These are phyloP conservation scores for Parotocinclus haroldoi DNA, from an alignment of 2,797 vertebrate genomes.

Conservation along the genomic window DNA sequence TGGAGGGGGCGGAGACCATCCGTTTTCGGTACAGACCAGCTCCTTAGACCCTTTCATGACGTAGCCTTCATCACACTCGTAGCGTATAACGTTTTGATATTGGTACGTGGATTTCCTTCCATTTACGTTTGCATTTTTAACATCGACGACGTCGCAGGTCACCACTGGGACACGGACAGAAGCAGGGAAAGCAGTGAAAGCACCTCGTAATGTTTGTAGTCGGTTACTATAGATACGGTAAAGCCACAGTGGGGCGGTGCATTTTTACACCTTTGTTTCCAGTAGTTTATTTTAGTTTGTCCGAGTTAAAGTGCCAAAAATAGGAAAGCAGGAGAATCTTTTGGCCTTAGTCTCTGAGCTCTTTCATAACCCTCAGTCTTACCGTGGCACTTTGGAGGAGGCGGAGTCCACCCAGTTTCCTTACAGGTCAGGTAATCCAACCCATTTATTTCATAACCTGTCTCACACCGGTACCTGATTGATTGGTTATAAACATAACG, in stretches of 20 bases:
- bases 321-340: too few relatives aligned
- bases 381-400: constrained; percentile 8
- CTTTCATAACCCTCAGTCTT: too few relatives aligned
- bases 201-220: too few relatives aligned
- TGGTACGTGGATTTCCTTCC: not conserved
- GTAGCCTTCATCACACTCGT: not conserved
- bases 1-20: too few relatives aligned
- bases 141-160: not conserved
- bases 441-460: constrained; percentile 4
- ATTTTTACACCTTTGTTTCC: too few relatives aligned
- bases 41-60: not conserved
- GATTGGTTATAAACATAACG: not conserved
- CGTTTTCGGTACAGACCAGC: not conserved
- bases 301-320: constrained; percentile 19
- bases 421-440: not conserved
- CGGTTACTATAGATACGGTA: too few relatives aligned
- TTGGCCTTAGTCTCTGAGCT: too few relatives aligned
- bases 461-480: not conserved
- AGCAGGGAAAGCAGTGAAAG: not conserved
- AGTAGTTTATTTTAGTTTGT: not conserved
- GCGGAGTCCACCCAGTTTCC: constrained; percentile 18
- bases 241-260: too few relatives aligned
- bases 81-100: not conserved
- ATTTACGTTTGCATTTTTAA: not conserved
- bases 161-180: too few relatives aligned